phyloP scores from a whole-genome alignment of 2,888 invertebrate genomes.

The Nemapogon koenigi region DNA sequence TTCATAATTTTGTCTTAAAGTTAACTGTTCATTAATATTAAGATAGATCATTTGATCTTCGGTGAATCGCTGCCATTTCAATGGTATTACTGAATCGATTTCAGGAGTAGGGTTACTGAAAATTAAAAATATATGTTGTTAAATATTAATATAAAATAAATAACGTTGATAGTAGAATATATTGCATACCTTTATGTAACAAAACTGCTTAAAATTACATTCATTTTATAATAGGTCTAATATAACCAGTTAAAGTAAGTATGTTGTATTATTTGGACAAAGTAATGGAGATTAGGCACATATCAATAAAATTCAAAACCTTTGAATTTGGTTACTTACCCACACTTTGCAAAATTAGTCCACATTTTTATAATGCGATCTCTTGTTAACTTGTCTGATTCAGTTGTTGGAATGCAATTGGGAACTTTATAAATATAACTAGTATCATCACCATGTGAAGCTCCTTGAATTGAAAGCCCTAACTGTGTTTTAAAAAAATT shows the following conservation, averaged over 20 bases:
- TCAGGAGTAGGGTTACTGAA: constrained; percentile 25
- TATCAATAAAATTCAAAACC: too few relatives aligned
- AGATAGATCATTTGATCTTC: constrained; percentile 18
- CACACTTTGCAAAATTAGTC: constrained; percentile 35
- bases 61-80: constrained; percentile 20
- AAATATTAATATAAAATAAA: not conserved
- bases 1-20: constrained; percentile 22
- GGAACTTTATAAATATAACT: constrained; percentile 17
- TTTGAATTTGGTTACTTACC: too few relatives aligned
- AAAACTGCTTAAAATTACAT: not conserved
- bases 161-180: not conserved
- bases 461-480: not conserved
- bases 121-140: constrained; percentile 12
- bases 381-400: constrained; percentile 18
- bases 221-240: not conserved
- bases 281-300: too few relatives aligned
- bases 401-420: constrained; percentile 4
- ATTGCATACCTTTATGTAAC: too few relatives aligned
- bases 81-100: constrained; percentile 14
- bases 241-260: too few relatives aligned
- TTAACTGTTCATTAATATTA: constrained; percentile 23
- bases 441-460: constrained; percentile 11
- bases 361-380: constrained; percentile 29
- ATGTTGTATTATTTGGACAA: too few relatives aligned
- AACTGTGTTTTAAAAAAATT: constrained; percentile 3